phyloP scores from a whole-genome alignment of 2,797 vertebrate species.

The Antennarius maculatus region DNA sequence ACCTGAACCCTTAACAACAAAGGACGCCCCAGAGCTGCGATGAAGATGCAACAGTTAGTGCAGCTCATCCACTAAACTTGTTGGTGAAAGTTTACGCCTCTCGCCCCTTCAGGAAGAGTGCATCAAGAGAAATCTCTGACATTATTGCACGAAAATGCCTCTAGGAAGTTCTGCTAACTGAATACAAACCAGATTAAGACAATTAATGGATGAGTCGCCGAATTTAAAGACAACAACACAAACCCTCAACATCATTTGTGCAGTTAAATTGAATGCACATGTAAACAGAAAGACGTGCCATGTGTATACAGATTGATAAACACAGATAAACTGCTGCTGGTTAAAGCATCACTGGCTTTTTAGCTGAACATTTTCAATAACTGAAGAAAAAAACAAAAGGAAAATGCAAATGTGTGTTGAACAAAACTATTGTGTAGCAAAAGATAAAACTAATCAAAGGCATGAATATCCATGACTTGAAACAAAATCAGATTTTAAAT shows the following conservation, averaged over 20 bases:
- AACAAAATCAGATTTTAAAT: too few relatives aligned
- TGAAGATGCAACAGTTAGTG: slow-evolving; percentile 42
- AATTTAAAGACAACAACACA: background rate
- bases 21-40: slow-evolving; percentile 44
- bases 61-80: slow-evolving; percentile 17
- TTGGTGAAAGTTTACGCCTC: slow-evolving; percentile 22
- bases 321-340: too few relatives aligned
- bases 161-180: background rate
- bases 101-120: slow-evolving; percentile 38
- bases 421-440: background rate
- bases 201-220: background rate
- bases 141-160: slow-evolving; percentile 17
- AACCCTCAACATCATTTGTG: background rate
- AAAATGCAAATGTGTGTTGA: slow-evolving; percentile 1
- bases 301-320: background rate
- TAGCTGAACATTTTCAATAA: too few relatives aligned
- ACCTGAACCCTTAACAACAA: slow-evolving; percentile 43
- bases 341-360: background rate
- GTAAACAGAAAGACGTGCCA: background rate
- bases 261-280: slow-evolving; percentile 1
- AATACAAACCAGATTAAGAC: background rate
- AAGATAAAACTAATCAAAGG: too few relatives aligned
- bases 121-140: slow-evolving; percentile 16
- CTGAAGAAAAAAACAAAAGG: too few relatives aligned
- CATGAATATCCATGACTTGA: too few relatives aligned